Base-by-base conservation (phyloP, 92 coral and sea anemone genomes). In the Zoanthus sociatus region DNA sequence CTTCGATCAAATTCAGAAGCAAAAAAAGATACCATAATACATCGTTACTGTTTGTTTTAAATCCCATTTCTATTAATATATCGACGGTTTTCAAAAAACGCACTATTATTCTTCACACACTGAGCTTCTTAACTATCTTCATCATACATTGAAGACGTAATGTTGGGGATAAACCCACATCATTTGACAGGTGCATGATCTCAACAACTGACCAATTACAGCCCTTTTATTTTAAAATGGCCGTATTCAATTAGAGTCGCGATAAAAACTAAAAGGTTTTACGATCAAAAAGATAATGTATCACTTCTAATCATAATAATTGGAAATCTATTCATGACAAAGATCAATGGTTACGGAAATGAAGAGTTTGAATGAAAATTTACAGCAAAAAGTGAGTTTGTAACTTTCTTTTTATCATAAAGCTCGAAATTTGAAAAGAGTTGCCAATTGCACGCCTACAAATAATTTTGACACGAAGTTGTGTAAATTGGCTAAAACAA, bases 141-240 rank as follows among this genome's bases (percentile, higher is more conserved):
- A 10, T 54, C 15, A 54, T 6, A 15, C 60, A 54, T 2, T 54
- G 60, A 54, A 15, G 60, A 54, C 60, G 60, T 10, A 7, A 54
- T 15, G 60, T 15, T 54, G 9, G 9, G 60, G 9, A 54, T 15
- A 54, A 10, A 12, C 60, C 11, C 13, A 54, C 60, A 54, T 10
- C 60, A 54, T 9, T 9, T 9, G 15, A 67, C 72, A 30, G 33
- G 12, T n/a, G 72, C 20, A 33, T 2, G 33, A 67, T 10, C 72
- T 67, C 72, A n/a, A 31, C 32, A 21, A 67, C 72, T n/a, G 72
- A 67, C 72, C 72, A 67, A 67, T 67, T 11, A n/a, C 31, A 20
- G 20, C 72, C 14, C 7, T 18, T n/a, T 18, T 20, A 67, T 14
- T 20, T 37, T 37, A 37, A 37, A 2, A 37, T 2, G 42, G 42